phyloP scores from a whole-genome alignment of 2,888 invertebrate species.

The Endomychus coccineus region DNA sequence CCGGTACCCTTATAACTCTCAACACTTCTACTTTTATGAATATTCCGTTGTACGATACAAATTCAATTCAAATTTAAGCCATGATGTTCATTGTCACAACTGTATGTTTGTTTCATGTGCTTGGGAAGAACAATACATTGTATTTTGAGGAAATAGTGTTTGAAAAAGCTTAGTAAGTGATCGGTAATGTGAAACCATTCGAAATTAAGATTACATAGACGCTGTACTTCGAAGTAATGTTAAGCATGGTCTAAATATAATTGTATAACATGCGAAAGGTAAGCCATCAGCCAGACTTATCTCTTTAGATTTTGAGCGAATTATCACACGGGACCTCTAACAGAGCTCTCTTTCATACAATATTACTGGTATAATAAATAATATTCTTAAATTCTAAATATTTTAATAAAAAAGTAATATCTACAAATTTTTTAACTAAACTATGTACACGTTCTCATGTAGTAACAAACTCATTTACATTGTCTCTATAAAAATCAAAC shows the following conservation, averaged over 20 bases:
- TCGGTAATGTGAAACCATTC: slow-evolving; percentile 9
- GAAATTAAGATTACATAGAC: slow-evolving; percentile 11
- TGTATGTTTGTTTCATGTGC: slow-evolving; percentile 33
- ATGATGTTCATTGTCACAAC: slow-evolving; percentile 16
- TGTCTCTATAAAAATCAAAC: no score
- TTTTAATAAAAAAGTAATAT: slow-evolving; percentile 38
- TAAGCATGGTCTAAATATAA: slow-evolving; percentile 6
- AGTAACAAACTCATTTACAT: slow-evolving; percentile 4
- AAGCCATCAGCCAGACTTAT: slow-evolving; percentile 31
- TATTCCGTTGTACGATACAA: not conserved
- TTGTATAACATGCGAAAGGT: slow-evolving; percentile 12
- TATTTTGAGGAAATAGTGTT: slow-evolving; percentile 30
- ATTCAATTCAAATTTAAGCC: not conserved
- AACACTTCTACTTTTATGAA: not conserved
- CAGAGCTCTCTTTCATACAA: slow-evolving; percentile 21
- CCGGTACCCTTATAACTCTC: not conserved
- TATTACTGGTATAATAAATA: slow-evolving; percentile 28
- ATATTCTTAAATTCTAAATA: slow-evolving; percentile 31
- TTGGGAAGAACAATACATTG: slow-evolving; percentile 40
- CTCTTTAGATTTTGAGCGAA: slow-evolving; percentile 34
- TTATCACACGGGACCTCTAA: slow-evolving; percentile 39
- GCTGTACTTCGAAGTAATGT: not conserved
- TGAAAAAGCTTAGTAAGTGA: slow-evolving; percentile 26
- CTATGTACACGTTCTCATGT: slow-evolving; percentile 7
- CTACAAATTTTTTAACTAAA: slow-evolving; percentile 28